Base-by-base conservation (phyloP, 2,888 invertebrate species). In the Standfussiana lucernea region DNA sequence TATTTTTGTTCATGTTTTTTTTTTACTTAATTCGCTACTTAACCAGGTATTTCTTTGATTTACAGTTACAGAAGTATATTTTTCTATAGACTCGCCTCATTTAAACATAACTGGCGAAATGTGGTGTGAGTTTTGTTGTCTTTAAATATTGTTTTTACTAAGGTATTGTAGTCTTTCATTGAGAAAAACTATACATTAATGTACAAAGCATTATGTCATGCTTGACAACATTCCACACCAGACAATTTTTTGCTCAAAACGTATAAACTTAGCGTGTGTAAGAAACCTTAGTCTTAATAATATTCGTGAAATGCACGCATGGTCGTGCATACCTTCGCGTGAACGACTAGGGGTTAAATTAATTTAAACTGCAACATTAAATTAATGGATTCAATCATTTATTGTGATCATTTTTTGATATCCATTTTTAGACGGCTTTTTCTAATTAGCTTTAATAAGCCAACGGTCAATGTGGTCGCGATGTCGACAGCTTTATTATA, bases 351-450 rank as follows among this genome's bases (percentile, higher is more conserved):
- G 64, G 73, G 64, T 77, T 85, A 75, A 86, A 76, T 85, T 10
- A 85, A 83, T 85, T 85, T 85, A 77, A 85, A 85, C 61, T 85
- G 74, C 61, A 83, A 5, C 62, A 83, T 80, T 75, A 83, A 75
- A 73, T 32, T 77, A 83, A 83, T 72, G 59, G 21, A 32, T 75
- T 40, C 7, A 71, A 71, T 70, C 42, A 69, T 77, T 68, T 35
- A n/a, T 47, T 68, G 47, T 37, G 64, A 40, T 35, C 15, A 18
- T 24, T 40, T 28, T 21, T 15, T 13, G 42, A 42, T 42, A 42
- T 13, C 42, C 42, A 13, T 42, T 42, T 42, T 42, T 13, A 42
- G 13, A 42, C 42, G 11, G 2, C 6, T 8, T 37, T 6, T 37
- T 37, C 8, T 37, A 13, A 42, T 42, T 13, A 42, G 42, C 42